Base-by-base conservation (phyloP, 1,140 invertebrate genomes). In the Caenorhabditis brenneri region DNA sequence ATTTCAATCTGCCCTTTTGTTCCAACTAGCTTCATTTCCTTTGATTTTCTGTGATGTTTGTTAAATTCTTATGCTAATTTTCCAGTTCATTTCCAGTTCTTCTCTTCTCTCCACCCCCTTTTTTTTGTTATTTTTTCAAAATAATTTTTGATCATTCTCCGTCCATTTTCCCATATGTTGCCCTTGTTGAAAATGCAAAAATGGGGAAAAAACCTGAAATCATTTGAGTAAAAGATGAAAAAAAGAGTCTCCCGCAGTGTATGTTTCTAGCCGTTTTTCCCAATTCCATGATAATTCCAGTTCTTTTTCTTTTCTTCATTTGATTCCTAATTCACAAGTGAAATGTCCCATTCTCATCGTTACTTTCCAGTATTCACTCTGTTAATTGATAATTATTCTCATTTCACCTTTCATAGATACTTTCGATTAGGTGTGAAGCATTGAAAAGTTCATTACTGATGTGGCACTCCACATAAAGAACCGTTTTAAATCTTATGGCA, bases 151-250 rank as follows among this genome's bases (percentile, higher is more conserved):
- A n/a, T 36, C 29, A 65, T 36, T 65, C 31, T n/a, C 15, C 49
- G 6, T 4, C 49, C 31, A 12, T 36, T 5, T 65, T 10, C 7
- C 31, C 58, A 36, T 65, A 9, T 39, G 24, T 58, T 31, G 22
- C 24, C 1, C 29, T 31, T 29, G 7, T n/a, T n/a, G 9, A 27
- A 31, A 58, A 58, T 3, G 22, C 10, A 58, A n/a, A n/a, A n/a
- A n/a, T n/a, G n/a, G n/a, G n/a, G n/a, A 31, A 58, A 58, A 31
- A 58, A 58, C 53, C 53, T 58, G 53, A 58, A 58, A 58, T 58
- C 16, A 29, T 29, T 51, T 51, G 48, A 51, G 24, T 29, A 7
- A 27, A 27, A 31, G 29, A 29, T 9, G 22, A n/a, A 58, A 31
- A 58, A 58, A 31, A 29, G 53, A 42, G 24, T 29, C 31, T 65